Evolutionary conservation across 2,797 vertebrate genomes (phyloP).

Genomic region (Darevskia mixta): DNA sequence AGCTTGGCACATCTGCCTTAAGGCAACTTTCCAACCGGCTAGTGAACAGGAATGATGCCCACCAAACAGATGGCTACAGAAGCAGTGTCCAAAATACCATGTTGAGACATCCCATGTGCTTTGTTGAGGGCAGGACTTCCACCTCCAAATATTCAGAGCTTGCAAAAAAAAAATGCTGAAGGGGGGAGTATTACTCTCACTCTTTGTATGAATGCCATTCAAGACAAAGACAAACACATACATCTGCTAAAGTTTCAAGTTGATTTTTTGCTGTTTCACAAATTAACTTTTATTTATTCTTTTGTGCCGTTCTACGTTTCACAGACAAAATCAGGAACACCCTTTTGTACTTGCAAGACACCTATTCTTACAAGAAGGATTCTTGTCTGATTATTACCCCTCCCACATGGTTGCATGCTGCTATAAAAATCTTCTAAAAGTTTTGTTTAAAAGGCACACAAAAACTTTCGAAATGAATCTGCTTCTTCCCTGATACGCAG

Average conservation of each 20-base stretch:
- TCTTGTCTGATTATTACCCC: background rate
- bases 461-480: background rate
- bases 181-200: conserved; percentile 28
- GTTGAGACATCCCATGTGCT: conserved; percentile 56
- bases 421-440: background rate
- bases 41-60: conserved; percentile 65
- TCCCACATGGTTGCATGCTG: background rate
- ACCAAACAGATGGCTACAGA: conserved; percentile 61
- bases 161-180: conserved; percentile 41
- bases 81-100: conserved; percentile 44
- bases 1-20: conserved; percentile 52
- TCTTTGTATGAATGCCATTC: conserved; percentile 31
- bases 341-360: background rate
- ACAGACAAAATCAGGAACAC: background rate
- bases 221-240: conserved; percentile 16
- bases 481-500: background rate
- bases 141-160: conserved; percentile 63
- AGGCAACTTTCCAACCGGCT: conserved; percentile 63
- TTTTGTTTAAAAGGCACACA: background rate
- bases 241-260: background rate
- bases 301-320: background rate
- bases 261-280: background rate
- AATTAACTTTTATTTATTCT: background rate
- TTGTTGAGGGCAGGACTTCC: conserved; percentile 67
- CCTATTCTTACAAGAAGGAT: background rate